Percentiles rank a stretch among this genome's conserved stretches.
Conservation (phyloP, 1,140 invertebrate species). For the Temnothorax nylanderi region DNA sequence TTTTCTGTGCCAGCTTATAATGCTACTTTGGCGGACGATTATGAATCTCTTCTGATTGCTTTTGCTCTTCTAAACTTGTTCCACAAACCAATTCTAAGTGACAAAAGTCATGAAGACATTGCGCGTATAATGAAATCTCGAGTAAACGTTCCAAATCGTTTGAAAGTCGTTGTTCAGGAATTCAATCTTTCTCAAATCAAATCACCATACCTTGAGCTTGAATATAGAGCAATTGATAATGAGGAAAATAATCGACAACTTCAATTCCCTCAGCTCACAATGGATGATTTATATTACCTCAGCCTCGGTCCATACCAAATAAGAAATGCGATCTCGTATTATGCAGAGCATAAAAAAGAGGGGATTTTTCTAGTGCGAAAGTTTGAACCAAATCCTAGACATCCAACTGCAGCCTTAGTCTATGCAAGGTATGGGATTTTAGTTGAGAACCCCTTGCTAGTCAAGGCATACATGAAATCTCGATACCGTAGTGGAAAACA, state of each 20-base stretch:
- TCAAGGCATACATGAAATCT: no score
- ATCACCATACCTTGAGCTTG: not conserved
- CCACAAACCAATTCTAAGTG: conserved; percentile 5
- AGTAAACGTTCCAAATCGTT: conserved; percentile 1
- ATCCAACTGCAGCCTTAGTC: not conserved
- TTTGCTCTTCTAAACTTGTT: not conserved
- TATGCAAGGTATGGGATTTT: not conserved
- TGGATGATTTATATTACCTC: not conserved
- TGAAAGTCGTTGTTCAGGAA: not conserved
- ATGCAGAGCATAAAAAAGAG: not conserved
- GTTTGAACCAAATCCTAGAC: not conserved
- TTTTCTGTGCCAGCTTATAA: not conserved
- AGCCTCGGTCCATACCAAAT: not conserved
- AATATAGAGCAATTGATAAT: not conserved
- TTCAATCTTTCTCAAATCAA: not conserved
- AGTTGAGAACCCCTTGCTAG: no score
- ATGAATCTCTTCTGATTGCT: not conserved
- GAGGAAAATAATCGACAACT: not conserved
- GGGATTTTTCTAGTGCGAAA: not conserved
- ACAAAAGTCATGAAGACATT: not conserved
- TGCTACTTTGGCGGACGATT: not conserved
- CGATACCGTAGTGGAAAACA: no score
- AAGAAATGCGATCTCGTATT: not conserved
- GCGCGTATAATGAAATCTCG: not conserved
- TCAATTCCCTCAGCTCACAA: not conserved